These are phyloP conservation scores for Vulpes ferrilata DNA, from an alignment of 2,113 vertebrate genomes.

Conservation along the genomic window DNA sequence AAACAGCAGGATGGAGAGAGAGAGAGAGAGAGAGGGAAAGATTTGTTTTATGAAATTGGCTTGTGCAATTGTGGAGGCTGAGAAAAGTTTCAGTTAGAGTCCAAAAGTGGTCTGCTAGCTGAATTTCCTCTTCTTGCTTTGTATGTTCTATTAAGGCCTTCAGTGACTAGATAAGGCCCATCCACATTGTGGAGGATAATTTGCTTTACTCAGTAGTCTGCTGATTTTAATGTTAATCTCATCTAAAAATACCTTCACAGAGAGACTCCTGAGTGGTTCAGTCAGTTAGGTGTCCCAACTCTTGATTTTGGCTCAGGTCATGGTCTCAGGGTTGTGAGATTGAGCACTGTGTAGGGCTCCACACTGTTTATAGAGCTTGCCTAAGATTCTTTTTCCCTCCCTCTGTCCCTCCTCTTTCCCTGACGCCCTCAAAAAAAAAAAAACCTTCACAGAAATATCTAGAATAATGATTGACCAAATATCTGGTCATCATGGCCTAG, in stretches of 20 bases:
- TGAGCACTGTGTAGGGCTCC: neutral
- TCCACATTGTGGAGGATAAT: neutral
- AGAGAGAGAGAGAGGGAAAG: neutral
- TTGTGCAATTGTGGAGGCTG: neutral
- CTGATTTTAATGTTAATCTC: neutral
- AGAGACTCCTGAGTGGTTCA: neutral
- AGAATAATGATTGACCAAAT: neutral
- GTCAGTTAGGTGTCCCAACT: too few species aligned
- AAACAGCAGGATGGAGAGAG: neutral
- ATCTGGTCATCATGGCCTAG: neutral
- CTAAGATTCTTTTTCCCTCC: neutral
- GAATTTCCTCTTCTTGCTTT: neutral
- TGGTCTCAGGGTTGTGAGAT: neutral
- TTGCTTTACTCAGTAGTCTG: neutral
- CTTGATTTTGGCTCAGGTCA: neutral
- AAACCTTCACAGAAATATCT: neutral
- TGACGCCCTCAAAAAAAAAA: neutral
- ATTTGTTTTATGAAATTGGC: neutral
- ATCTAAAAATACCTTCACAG: neutral
- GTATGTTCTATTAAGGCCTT: neutral
- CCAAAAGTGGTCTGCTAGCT: neutral
- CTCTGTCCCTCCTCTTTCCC: neutral
- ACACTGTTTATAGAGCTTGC: neutral
- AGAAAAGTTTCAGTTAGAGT: neutral
- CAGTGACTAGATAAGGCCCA: neutral